Conservation (phyloP, 2,797 vertebrate species). For the Podargus strigoides region DNA sequence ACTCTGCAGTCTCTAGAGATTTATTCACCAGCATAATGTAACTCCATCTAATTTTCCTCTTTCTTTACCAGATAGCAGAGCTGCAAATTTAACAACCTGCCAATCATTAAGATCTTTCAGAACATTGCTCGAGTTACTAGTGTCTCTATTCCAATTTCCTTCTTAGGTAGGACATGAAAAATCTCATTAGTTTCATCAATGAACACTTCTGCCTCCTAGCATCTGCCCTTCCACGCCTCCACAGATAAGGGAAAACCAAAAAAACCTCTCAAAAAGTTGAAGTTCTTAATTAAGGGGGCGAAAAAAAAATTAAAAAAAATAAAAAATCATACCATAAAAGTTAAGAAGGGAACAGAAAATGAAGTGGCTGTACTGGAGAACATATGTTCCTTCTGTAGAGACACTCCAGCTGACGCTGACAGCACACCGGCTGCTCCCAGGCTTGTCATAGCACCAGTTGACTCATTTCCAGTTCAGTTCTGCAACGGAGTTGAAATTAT, state of each 20-base stretch:
- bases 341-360: slow-evolving; percentile 17
- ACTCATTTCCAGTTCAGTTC: slow-evolving; percentile 1
- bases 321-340: background rate
- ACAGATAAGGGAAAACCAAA: background rate
- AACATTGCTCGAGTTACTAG: background rate
- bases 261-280: slow-evolving; percentile 1
- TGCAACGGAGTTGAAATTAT: background rate
- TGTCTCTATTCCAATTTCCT: slow-evolving; percentile 7
- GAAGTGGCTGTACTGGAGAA: slow-evolving; percentile 28
- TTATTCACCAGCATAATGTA: background rate
- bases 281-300: slow-evolving; percentile 36
- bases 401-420: slow-evolving; percentile 18
- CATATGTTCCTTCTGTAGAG: slow-evolving; percentile 21
- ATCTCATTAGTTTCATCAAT: slow-evolving; percentile 10
- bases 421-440: background rate
- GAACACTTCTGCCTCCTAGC: background rate
- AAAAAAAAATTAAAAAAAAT: too few species aligned
- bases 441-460: slow-evolving; percentile 4
- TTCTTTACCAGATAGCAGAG: background rate
- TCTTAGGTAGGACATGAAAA: slow-evolving; percentile 1
- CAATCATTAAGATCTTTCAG: background rate
- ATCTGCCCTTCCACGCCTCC: slow-evolving; percentile 2
- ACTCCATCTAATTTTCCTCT: background rate
- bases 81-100: background rate
- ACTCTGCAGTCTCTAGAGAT: background rate